Percentiles rank a stretch among this genome's conserved stretches.
These are phyloP conservation scores for Brachionus manjavacas DNA, from an alignment of 1,140 invertebrate species.

Conservation along the genomic window DNA sequence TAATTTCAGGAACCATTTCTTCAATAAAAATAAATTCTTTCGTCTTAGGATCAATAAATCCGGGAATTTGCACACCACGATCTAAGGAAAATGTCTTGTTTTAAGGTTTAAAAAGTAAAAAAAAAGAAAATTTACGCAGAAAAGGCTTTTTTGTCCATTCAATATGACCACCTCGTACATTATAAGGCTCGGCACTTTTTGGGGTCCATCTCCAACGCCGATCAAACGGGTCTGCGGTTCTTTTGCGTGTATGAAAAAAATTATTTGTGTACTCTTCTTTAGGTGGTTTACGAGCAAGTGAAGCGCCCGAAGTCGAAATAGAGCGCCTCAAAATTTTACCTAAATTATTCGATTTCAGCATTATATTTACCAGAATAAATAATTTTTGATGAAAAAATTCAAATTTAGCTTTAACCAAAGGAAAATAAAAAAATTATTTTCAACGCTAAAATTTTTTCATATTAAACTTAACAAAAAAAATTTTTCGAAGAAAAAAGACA, in stretches of 20 bases:
- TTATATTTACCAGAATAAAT: not conserved
- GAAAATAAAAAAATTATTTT: not conserved
- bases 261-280: constrained; percentile 36
- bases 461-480: not conserved
- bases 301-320: not conserved
- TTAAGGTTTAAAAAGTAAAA: not conserved
- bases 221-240: constrained; percentile 38
- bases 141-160: constrained; percentile 25
- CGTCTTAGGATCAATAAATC: constrained; percentile 47
- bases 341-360: not conserved
- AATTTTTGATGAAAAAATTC: not conserved
- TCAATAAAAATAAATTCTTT: constrained; percentile 65
- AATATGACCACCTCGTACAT: constrained; percentile 10
- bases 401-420: not conserved
- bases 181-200: constrained; percentile 35
- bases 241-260: constrained; percentile 11
- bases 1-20: constrained; percentile 81
- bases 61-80: constrained; percentile 46
- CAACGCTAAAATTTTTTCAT: not conserved
- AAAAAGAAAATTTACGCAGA: not conserved
- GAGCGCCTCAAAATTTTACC: not conserved
- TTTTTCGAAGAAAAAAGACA: no score
- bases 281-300: constrained; percentile 4
- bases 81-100: not conserved
- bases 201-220: constrained; percentile 38